These are phyloP conservation scores for Artemia sinica DNA, from an alignment of 2,888 invertebrate species.

Conservation along the genomic window DNA sequence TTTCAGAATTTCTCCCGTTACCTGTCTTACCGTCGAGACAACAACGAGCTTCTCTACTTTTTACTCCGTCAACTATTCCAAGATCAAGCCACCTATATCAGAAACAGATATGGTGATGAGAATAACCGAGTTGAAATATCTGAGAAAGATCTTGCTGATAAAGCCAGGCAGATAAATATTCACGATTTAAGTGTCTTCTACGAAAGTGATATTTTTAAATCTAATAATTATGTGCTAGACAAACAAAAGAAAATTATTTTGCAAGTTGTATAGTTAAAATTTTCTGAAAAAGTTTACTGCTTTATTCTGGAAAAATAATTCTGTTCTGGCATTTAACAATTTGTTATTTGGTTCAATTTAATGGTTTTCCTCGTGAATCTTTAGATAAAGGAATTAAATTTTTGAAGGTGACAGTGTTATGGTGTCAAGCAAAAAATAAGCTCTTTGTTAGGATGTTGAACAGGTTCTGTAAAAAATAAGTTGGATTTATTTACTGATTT, in stretches of 20 bases:
- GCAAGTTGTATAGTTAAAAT: constrained; percentile 38
- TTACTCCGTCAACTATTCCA: constrained; percentile 78
- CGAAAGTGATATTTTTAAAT: constrained; percentile 68
- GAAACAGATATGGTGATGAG: constrained; percentile 33
- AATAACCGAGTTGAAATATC: constrained; percentile 55
- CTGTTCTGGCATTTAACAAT: too few relatives aligned
- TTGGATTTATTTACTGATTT: too few relatives aligned
- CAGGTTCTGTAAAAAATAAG: too few relatives aligned
- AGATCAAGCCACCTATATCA: constrained; percentile 64
- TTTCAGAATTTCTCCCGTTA: constrained; percentile 79
- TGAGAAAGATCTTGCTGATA: constrained; percentile 63
- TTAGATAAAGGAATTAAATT: too few relatives aligned
- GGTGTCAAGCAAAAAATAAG: too few relatives aligned
- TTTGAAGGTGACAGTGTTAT: too few relatives aligned
- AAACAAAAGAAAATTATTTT: constrained; percentile 62
- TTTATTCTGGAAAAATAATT: too few relatives aligned
- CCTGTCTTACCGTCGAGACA: constrained; percentile 80
- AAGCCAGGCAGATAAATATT: constrained; percentile 78
- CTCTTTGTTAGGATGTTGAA: too few relatives aligned
- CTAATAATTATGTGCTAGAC: constrained; percentile 74
- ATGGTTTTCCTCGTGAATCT: too few relatives aligned
- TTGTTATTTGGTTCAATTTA: too few relatives aligned
- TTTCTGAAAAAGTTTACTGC: too few relatives aligned
- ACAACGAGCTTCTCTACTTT: constrained; percentile 86
- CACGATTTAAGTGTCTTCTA: constrained; percentile 75